These are phyloP conservation scores for Galerucella pusilla DNA, from an alignment of 2,888 invertebrate genomes.

Conservation along the genomic window DNA sequence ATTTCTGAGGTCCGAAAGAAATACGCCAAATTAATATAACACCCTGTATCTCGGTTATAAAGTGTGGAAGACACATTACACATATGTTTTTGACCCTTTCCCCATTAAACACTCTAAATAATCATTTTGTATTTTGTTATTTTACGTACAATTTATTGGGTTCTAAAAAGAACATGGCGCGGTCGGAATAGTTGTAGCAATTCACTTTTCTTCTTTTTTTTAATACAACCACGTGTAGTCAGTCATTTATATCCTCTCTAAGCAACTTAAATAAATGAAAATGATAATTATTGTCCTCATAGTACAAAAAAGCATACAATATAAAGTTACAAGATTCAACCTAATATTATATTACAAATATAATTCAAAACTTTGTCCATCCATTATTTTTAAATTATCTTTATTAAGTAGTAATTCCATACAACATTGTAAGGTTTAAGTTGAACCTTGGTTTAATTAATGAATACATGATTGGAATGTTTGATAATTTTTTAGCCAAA, in stretches of 20 bases:
- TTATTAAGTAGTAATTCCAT: no score
- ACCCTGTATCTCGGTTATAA: no score
- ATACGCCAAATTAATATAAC: no score
- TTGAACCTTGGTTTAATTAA: background rate
- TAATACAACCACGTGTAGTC: background rate
- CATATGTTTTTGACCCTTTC: no score
- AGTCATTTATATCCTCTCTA: background rate
- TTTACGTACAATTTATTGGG: no score
- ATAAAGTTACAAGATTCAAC: background rate
- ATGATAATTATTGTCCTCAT: constrained; percentile 32
- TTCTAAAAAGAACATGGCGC: no score
- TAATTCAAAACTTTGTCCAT: background rate
- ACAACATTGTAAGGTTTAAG: background rate
- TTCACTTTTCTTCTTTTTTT: background rate
- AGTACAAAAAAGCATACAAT: constrained; percentile 22
- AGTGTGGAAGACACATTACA: no score
- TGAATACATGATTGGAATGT: constrained; percentile 22
- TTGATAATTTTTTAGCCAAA: background rate
- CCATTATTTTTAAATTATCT: background rate
- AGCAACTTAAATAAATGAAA: constrained; percentile 2
- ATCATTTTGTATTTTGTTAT: no score
- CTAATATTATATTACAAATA: background rate
- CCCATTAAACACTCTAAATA: no score
- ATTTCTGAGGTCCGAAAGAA: no score
- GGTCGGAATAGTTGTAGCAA: no score